A percentile compares a stretch with the other conserved stretches of the same genome.
Evolutionary conservation across 2,113 vertebrate genomes (phyloP).

Genomic region (Chionodraco myersi): DNA sequence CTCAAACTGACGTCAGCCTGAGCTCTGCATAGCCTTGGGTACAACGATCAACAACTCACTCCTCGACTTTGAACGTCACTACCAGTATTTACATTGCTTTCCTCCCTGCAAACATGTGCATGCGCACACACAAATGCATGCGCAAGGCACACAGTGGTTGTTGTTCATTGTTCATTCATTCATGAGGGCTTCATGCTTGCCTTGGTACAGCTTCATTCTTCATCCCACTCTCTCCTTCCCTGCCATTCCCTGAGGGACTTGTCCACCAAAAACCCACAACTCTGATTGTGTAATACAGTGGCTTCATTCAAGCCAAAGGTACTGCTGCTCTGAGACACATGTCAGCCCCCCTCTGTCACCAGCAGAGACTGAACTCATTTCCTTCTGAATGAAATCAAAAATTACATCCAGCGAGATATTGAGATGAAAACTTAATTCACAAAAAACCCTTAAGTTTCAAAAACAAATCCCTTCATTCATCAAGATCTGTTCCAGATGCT

Average conservation of each 20-base stretch:
- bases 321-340: conserved; percentile 54
- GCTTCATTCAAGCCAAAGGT: conserved; percentile 75
- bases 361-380: conserved; percentile 27
- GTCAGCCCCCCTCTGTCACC: conserved; percentile 60
- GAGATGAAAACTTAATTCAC: neutral
- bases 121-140: conserved; percentile 20
- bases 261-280: conserved; percentile 75
- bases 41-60: conserved; percentile 32
- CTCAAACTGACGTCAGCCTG: conserved; percentile 60
- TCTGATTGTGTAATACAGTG: conserved; percentile 77
- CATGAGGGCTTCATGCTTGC: conserved; percentile 79
- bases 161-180: conserved; percentile 86
- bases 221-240: conserved; percentile 67
- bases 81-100: conserved; percentile 31
- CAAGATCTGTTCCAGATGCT: neutral
- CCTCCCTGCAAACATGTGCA: conserved; percentile 29
- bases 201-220: conserved; percentile 75
- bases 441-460: neutral
- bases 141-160: conserved; percentile 66
- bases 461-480: neutral
- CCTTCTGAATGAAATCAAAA: conserved; percentile 33
- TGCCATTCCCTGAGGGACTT: conserved; percentile 57
- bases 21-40: conserved; percentile 21
- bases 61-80: conserved; percentile 49
- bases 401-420: neutral